These are phyloP conservation scores for Myiozetetes cayanensis DNA, from an alignment of 2,113 vertebrate genomes.

Conservation along the genomic window DNA sequence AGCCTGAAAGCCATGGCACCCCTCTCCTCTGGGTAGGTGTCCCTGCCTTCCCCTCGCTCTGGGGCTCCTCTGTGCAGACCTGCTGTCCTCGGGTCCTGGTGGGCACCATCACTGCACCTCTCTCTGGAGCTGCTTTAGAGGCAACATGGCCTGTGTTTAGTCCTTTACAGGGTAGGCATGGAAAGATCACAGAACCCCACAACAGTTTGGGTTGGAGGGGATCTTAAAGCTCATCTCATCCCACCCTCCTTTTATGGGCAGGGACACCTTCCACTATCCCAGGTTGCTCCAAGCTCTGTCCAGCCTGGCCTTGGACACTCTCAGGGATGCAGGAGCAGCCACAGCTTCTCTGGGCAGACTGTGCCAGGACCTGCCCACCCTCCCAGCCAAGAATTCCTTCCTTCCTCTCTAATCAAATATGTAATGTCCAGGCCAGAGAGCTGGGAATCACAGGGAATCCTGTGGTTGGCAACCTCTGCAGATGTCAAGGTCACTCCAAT, in stretches of 20 bases:
- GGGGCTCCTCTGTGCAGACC: not conserved
- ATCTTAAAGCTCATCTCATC: not conserved
- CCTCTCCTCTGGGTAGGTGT: conserved; percentile 86
- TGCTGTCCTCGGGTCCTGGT: not conserved
- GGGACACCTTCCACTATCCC: not conserved
- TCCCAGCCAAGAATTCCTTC: too few relatives aligned
- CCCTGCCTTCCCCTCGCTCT: not conserved
- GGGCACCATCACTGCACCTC: not conserved
- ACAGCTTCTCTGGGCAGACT: not conserved
- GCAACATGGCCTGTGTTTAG: not conserved
- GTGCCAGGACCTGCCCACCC: too few relatives aligned
- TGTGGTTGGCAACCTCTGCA: not conserved
- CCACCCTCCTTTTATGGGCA: not conserved
- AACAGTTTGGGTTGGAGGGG: not conserved
- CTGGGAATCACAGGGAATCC: too few relatives aligned
- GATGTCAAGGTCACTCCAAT: not conserved
- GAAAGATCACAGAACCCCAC: not conserved
- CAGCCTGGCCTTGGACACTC: not conserved
- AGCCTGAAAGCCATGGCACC: conserved; percentile 93
- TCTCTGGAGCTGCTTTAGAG: not conserved
- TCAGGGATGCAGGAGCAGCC: not conserved
- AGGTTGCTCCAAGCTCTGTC: not conserved
- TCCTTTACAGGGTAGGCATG: not conserved
- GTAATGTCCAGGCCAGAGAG: not conserved
- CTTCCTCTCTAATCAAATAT: too few relatives aligned